Percentiles rank a stretch among this genome's conserved stretches.
Conservation (phyloP, 2,113 vertebrate species). For the Brienomyrus brachyistius region DNA sequence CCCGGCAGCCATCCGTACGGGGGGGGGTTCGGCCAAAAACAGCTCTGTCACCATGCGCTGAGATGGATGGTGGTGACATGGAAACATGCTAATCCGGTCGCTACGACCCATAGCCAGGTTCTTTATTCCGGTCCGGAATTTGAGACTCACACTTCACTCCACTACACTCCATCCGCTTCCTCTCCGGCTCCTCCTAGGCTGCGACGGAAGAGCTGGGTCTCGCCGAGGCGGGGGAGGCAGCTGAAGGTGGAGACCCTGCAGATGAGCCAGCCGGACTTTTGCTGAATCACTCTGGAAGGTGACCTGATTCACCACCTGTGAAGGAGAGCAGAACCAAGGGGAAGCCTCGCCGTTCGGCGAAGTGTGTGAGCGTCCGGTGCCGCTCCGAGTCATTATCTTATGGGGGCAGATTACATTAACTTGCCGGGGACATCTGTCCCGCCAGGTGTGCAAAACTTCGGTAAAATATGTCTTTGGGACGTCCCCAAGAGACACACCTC, state of each 20-base stretch:
- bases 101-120: background rate
- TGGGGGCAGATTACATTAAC: background rate
- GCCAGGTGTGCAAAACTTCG: background rate
- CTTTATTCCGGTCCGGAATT: background rate
- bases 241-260: background rate
- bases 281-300: background rate
- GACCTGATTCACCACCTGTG: background rate
- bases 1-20: background rate
- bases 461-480: background rate
- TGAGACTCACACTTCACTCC: background rate
- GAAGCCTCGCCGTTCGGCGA: background rate
- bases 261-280: background rate
- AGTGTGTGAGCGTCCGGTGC: background rate
- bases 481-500: background rate
- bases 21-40: background rate
- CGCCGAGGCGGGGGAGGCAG: background rate
- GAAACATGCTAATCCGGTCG: background rate
- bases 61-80: background rate
- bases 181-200: background rate
- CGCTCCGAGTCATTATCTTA: background rate
- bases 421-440: background rate
- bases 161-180: background rate
- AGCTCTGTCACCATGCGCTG: background rate
- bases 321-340: background rate
- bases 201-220: background rate